Base-by-base conservation (phyloP, 1,140 invertebrate genomes). In the Aradophagus sp. region DNA sequence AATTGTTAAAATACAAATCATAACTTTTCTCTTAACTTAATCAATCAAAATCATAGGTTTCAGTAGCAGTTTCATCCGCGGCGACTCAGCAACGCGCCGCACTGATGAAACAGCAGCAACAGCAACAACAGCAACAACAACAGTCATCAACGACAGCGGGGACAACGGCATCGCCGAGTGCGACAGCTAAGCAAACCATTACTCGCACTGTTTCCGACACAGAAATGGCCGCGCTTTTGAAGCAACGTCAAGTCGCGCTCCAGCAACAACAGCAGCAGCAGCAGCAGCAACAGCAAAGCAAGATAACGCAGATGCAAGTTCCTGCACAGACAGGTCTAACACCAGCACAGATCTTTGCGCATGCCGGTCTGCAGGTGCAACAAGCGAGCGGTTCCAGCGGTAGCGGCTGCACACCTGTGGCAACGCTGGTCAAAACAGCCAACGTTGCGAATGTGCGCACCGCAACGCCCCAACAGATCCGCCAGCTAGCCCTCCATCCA, bases 211-310 rank as follows among this genome's bases (percentile, higher is more conserved):
- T 92, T 1, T 88, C 91, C 0, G 90, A 93, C 12, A 86, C 88
- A 13, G 92, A 93, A 76, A 89, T 94, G 86, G 88, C 89, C 6
- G 89, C 91, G 6, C 59, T 93, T 11, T 79, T 93, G 0, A 93
- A 93, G 67, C 86, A 89, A 11, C 91, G 92, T 58, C 87, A 89
- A 12, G 88, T 88, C 16, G 38, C 44, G 23, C 86, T 89, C n/a
- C n/a, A n/a, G 44, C 86, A 89, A 27, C 88, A 88, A 47, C 87
- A 90, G 50, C 86, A 88, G 19, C 88, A 88, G 27, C 87, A 89
- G 44, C 86, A 88, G 29, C 87, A 89, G 36, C 86, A 89, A 26
- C 88, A 89, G 47, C 88, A 90, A 52, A 81, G 82, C 0, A 86
- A 88, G 31, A 84, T 86, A 27, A 82, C 73, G 38, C 85, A 84